These are phyloP conservation scores for Eucera pruinosa DNA, from an alignment of 2,888 invertebrate genomes.

Conservation along the genomic window DNA sequence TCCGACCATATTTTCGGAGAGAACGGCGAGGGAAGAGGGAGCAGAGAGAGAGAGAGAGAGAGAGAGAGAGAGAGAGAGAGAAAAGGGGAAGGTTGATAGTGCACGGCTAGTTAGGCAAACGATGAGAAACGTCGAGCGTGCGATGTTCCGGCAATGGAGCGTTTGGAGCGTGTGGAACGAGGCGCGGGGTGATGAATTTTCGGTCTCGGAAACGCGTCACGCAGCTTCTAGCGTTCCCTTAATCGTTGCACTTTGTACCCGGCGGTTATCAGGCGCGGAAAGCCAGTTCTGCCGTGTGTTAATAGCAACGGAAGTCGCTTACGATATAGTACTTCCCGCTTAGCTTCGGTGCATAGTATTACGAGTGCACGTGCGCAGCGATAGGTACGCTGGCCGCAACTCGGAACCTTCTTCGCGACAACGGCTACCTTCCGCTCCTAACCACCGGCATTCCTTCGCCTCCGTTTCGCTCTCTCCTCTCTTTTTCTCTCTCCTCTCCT, in stretches of 20 bases:
- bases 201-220: not conserved
- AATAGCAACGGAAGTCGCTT: slow-evolving; percentile 76
- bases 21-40: no score
- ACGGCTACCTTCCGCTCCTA: slow-evolving; percentile 42
- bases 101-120: slow-evolving; percentile 14
- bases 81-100: not conserved
- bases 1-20: not conserved
- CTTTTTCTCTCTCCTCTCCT: no score
- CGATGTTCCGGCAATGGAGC: no score
- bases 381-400: slow-evolving; percentile 35
- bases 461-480: slow-evolving; percentile 71
- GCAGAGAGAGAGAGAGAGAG: not conserved
- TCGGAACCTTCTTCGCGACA: slow-evolving; percentile 41
- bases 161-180: no score
- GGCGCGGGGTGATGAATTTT: slow-evolving; percentile 15
- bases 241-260: slow-evolving; percentile 60
- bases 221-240: slow-evolving; percentile 21
- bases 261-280: slow-evolving; percentile 73
- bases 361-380: slow-evolving; percentile 66
- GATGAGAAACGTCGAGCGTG: slow-evolving; percentile 8
- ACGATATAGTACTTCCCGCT: slow-evolving; percentile 77
- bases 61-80: not conserved
- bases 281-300: slow-evolving; percentile 73
- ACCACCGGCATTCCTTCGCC: slow-evolving; percentile 53
- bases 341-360: slow-evolving; percentile 55